A percentile compares a stretch with the other conserved stretches of the same genome.
These are phyloP conservation scores for Motacilla alba DNA, from an alignment of 2,113 vertebrate genomes.

Conservation along the genomic window DNA sequence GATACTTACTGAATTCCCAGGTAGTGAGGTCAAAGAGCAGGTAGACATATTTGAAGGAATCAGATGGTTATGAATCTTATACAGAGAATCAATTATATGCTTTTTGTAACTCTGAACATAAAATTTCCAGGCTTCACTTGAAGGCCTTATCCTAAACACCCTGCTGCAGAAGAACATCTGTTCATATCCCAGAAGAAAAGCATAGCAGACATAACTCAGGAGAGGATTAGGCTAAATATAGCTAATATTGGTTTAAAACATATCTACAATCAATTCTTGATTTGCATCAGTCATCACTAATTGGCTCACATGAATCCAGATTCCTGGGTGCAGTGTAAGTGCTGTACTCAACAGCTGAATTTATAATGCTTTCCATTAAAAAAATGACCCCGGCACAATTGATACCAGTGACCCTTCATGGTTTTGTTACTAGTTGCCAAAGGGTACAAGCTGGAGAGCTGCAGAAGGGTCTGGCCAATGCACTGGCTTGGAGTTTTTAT, in stretches of 20 bases:
- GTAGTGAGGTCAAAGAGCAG: neutral
- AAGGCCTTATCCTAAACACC: neutral
- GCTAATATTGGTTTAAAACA: neutral
- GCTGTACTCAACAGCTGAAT: neutral
- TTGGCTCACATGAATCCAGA: neutral
- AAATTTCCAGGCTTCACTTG: neutral
- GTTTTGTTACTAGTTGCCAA: neutral
- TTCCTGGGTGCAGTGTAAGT: neutral
- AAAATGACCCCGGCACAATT: fast-evolving
- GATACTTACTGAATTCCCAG: neutral
- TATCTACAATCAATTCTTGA: neutral
- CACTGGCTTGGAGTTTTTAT: neutral
- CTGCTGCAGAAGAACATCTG: neutral
- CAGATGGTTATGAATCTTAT: neutral
- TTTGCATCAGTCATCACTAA: neutral
- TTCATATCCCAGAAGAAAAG: neutral
- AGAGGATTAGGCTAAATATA: neutral
- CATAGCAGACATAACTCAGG: neutral
- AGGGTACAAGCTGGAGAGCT: neutral
- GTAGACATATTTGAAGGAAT: neutral
- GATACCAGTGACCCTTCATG: neutral
- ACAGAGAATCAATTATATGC: neutral
- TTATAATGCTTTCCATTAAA: neutral
- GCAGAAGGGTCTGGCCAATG: neutral
- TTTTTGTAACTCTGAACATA: neutral